Evolutionary conservation across 2,888 invertebrate genomes (phyloP).

Genomic region (Erynnis tages): DNA sequence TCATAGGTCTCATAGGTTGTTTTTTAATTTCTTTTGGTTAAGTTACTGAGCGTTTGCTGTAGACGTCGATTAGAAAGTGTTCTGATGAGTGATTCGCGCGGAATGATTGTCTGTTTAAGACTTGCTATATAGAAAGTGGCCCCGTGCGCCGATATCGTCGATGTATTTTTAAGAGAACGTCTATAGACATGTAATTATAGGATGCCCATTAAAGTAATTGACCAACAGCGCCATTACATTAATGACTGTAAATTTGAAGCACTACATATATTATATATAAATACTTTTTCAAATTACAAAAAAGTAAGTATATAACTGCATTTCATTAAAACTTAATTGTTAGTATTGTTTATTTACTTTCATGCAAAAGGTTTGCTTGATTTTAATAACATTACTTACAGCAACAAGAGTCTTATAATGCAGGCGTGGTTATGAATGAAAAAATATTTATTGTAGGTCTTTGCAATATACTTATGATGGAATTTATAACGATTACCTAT

Average conservation of each 20-base stretch:
- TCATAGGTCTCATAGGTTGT: neutral
- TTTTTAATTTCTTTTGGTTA: conserved; percentile 43
- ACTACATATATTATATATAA: conserved; percentile 15
- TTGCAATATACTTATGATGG: no score
- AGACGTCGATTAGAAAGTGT: conserved; percentile 75
- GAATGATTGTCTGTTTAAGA: conserved; percentile 72
- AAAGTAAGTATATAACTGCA: no score
- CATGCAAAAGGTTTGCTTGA: no score
- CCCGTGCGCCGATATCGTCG: conserved; percentile 50
- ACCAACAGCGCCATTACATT: conserved; percentile 22
- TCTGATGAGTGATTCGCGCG: conserved; percentile 74
- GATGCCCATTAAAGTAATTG: conserved; percentile 49
- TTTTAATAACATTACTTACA: no score
- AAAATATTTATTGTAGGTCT: no score
- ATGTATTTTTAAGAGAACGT: conserved; percentile 60
- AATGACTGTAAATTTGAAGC: conserved; percentile 9
- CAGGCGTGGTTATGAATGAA: no score
- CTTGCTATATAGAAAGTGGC: conserved; percentile 71
- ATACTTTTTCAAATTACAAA: conserved; percentile 8
- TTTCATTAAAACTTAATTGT: no score
- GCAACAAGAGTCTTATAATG: no score
- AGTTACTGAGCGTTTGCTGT: conserved; percentile 58
- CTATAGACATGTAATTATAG: conserved; percentile 55
- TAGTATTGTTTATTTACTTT: no score
- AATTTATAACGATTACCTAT: no score